Evolutionary conservation across 1,140 invertebrate species (phyloP).

Genomic region (Ceratitis capitata): DNA sequence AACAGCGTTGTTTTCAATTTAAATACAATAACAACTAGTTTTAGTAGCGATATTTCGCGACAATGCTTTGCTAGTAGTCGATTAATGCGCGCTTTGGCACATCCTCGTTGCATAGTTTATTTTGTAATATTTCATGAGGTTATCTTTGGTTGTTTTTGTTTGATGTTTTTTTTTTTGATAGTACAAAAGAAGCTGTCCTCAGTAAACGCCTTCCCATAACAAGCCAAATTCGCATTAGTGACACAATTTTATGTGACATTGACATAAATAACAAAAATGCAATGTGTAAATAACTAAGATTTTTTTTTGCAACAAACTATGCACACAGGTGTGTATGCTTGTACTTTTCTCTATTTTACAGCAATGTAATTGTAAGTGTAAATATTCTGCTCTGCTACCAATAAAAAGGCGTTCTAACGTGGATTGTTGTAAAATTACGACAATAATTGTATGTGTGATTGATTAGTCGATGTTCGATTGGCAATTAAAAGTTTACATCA

Average conservation of each 20-base stretch:
- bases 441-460: conserved; percentile 30
- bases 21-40: conserved; percentile 35
- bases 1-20: neutral
- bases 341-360: neutral
- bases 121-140: too few relatives aligned
- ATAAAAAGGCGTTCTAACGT: neutral
- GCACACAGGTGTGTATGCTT: neutral
- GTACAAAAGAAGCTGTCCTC: neutral
- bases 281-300: neutral
- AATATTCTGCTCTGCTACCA: neutral
- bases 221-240: neutral
- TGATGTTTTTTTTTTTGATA: neutral
- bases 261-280: conserved; percentile 21
- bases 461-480: neutral
- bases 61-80: neutral
- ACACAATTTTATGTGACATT: conserved; percentile 34
- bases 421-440: neutral
- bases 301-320: neutral
- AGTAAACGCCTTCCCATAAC: neutral
- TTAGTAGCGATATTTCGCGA: neutral
- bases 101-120: neutral
- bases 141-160: too few relatives aligned
- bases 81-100: neutral
- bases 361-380: neutral
- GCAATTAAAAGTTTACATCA: conserved; percentile 3